These are phyloP conservation scores for Meloidogyne hapla DNA, from an alignment of 1,140 invertebrate genomes.

Conservation along the genomic window DNA sequence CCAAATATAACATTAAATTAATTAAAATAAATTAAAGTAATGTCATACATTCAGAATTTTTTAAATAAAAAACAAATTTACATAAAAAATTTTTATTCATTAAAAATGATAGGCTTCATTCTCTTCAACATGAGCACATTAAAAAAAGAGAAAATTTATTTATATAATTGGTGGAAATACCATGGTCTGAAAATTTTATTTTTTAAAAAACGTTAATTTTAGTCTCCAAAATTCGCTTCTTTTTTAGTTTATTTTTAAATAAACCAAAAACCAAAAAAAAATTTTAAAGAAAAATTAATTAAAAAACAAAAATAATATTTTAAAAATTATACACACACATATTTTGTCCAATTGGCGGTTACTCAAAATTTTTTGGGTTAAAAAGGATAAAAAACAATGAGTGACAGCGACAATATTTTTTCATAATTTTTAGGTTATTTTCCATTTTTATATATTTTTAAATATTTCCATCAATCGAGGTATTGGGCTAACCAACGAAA, in stretches of 20 bases:
- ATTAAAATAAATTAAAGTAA: no score
- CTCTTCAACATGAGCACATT: no score
- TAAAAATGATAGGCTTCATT: no score
- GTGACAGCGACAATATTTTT: not conserved
- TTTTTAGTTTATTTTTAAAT: not conserved
- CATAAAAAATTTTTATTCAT: no score
- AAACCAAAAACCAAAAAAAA: not conserved
- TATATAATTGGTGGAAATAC: no score
- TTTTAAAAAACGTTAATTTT: no score
- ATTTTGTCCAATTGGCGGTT: not conserved
- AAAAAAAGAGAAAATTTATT: no score
- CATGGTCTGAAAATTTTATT: no score
- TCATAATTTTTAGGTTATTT: not conserved
- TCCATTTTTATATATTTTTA: not conserved
- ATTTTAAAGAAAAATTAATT: not conserved
- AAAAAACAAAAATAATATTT: not conserved
- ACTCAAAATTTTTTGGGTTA: not conserved
- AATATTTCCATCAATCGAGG: conserved; percentile 68
- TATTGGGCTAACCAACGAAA: conserved; percentile 99
- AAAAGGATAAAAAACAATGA: not conserved
- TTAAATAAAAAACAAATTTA: no score
- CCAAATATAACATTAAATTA: no score
- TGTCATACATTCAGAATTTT: no score
- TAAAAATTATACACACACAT: not conserved
- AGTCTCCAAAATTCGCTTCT: not conserved